Percentiles rank a stretch among this genome's conserved stretches.
Conservation (phyloP, 37 sponge, comb jelly and placozoan species). For the Halichondria panicea region DNA sequence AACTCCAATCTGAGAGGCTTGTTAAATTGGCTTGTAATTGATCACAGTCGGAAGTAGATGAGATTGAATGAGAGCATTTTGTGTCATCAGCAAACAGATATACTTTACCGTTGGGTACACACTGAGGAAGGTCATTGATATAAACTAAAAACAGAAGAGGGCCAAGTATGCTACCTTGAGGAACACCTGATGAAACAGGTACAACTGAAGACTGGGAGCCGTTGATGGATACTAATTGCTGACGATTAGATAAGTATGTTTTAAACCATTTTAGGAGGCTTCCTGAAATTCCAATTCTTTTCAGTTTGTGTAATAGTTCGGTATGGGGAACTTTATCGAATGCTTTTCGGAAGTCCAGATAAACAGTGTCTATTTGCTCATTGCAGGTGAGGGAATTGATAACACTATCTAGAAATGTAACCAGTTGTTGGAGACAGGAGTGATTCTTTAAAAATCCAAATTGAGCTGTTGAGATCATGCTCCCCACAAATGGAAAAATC, state of each 20-base stretch:
- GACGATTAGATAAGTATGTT: conserved; percentile 14
- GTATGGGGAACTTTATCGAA: conserved; percentile 32
- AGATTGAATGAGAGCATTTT: conserved; percentile 1
- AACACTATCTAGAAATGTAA: not conserved
- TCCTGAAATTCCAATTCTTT: conserved; percentile 19
- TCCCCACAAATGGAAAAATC: not conserved
- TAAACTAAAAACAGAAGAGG: conserved; percentile 26
- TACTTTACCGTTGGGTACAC: not conserved
- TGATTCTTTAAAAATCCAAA: conserved; percentile 4
- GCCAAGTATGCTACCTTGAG: conserved; percentile 40
- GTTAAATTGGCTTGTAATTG: not conserved
- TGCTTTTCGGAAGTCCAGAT: conserved; percentile 39
- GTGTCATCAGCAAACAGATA: conserved; percentile 29
- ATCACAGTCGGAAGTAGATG: not conserved
- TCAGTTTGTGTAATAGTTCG: conserved; percentile 12
- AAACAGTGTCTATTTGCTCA: conserved; percentile 1
- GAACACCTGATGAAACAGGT: conserved; percentile 23
- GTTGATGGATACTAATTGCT: not conserved
- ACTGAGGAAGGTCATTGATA: conserved; percentile 14
- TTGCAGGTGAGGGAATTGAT: not conserved
- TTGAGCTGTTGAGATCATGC: conserved; percentile 7
- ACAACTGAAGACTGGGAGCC: not conserved
- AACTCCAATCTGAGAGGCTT: conserved; percentile 1
- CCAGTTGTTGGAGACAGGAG: not conserved
- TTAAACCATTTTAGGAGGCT: conserved; percentile 19